Percentiles rank a stretch among this genome's conserved stretches.
Conservation (phyloP, 2,797 vertebrate genomes). For the Brotula barbata region DNA sequence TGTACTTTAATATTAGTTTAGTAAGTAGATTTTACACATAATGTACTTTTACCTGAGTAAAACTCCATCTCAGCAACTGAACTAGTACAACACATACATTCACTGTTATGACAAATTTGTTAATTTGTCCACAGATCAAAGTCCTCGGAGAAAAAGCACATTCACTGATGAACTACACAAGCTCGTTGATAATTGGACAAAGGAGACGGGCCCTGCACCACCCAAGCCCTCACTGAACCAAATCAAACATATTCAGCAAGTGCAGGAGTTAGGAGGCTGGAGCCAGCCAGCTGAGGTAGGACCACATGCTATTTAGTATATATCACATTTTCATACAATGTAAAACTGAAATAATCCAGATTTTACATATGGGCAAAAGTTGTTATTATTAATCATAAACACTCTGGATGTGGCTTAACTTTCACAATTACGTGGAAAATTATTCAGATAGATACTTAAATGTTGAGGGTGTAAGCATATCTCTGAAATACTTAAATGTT, state of each 20-base stretch:
- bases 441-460: too few relatives aligned
- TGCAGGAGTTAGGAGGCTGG: conserved; percentile 86
- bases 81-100: not conserved
- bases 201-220: conserved; percentile 80
- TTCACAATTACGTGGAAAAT: too few relatives aligned
- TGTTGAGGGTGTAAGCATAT: too few relatives aligned
- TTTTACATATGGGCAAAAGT: not conserved
- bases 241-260: conserved; percentile 91
- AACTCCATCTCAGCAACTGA: too few relatives aligned
- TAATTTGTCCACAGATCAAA: conserved; percentile 64
- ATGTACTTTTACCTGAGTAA: too few relatives aligned
- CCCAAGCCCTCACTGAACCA: conserved; percentile 91
- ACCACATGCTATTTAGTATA: not conserved
- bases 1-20: too few relatives aligned
- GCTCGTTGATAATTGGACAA: conserved; percentile 92
- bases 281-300: conserved; percentile 83
- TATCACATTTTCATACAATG: not conserved
- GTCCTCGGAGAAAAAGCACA: conserved; percentile 84
- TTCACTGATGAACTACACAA: conserved; percentile 95
- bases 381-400: conserved; percentile 15
- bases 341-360: not conserved
- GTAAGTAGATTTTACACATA: too few relatives aligned
- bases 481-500: too few relatives aligned
- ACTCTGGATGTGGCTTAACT: not conserved
- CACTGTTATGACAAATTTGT: not conserved